Conservation (phyloP, 2,113 vertebrate genomes). For the Toxotes jaculatrix region DNA sequence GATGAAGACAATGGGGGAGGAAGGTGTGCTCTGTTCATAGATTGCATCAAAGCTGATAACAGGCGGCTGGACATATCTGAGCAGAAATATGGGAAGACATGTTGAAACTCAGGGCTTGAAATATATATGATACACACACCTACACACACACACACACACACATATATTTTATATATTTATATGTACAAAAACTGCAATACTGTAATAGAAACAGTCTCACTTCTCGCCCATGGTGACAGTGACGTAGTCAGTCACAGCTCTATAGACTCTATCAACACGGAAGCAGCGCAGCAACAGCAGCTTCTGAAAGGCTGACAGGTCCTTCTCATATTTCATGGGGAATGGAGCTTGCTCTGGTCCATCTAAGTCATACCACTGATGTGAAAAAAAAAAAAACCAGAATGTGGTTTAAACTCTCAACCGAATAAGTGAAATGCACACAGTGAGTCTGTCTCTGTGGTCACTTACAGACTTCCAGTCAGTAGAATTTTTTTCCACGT, state of each 20-base stretch:
- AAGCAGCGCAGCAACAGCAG: conserved; percentile 94
- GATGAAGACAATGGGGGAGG: conserved; percentile 95
- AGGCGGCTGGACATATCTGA: conserved; percentile 95
- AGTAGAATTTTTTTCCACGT: conserved; percentile 83
- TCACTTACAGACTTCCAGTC: conserved; percentile 90
- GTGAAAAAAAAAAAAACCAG: background rate
- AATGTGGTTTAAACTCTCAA: background rate
- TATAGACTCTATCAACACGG: conserved; percentile 93
- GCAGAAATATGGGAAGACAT: conserved; percentile 31
- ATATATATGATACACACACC: background rate
- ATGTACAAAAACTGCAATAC: background rate
- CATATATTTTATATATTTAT: too few species aligned
- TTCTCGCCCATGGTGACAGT: conserved; percentile 90
- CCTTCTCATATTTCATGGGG: conserved; percentile 86
- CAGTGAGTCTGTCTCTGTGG: background rate
- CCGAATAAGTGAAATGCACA: background rate
- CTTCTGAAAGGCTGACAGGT: conserved; percentile 90
- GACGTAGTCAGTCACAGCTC: conserved; percentile 92
- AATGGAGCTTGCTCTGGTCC: conserved; percentile 87
- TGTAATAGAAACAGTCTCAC: conserved; percentile 74
- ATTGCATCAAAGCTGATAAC: conserved; percentile 93
- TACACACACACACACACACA: too few species aligned
- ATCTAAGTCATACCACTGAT: conserved; percentile 93
- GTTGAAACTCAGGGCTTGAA: background rate
- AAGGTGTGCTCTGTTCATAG: conserved; percentile 92